A percentile compares a stretch with the other conserved stretches of the same genome.
Evolutionary conservation across 2,888 invertebrate species (phyloP).

Genomic region (Clepsis dumicolana): DNA sequence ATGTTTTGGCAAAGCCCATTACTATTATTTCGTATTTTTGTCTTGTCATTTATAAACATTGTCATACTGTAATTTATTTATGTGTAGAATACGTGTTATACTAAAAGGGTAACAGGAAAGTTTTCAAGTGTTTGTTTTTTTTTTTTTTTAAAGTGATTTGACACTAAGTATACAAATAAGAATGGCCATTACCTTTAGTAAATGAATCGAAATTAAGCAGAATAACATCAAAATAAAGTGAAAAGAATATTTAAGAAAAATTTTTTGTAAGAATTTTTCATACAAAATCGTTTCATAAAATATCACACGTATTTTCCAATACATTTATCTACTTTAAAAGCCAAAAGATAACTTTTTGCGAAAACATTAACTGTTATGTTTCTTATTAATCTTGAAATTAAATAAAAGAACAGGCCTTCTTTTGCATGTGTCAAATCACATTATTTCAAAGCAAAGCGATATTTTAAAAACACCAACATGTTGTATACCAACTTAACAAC

Average conservation of each 20-base stretch:
- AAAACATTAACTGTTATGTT: neutral
- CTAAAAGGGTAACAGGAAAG: constrained; percentile 21
- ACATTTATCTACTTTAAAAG: neutral
- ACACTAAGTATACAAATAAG: constrained; percentile 23
- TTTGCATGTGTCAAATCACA: constrained; percentile 33
- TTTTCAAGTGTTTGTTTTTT: constrained; percentile 11
- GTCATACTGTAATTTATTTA: too few relatives aligned
- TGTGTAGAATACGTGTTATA: neutral
- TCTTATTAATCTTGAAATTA: neutral
- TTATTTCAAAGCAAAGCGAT: constrained; percentile 10
- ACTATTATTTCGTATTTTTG: too few relatives aligned
- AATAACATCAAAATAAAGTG: neutral
- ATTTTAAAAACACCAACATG: neutral
- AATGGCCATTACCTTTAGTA: too few relatives aligned
- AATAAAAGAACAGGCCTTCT: neutral
- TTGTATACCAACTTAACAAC: neutral
- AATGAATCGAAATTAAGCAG: too few relatives aligned
- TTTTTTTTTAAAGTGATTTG: constrained; percentile 26
- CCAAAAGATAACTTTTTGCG: too few relatives aligned
- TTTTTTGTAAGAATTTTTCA: constrained; percentile 10
- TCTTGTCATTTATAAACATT: too few relatives aligned
- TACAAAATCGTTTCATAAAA: neutral
- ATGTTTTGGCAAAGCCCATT: neutral
- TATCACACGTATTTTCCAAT: neutral
- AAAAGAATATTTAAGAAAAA: neutral